Evolutionary conservation across 2,113 vertebrate genomes (phyloP).

Genomic region (Clarias macrocephalus): DNA sequence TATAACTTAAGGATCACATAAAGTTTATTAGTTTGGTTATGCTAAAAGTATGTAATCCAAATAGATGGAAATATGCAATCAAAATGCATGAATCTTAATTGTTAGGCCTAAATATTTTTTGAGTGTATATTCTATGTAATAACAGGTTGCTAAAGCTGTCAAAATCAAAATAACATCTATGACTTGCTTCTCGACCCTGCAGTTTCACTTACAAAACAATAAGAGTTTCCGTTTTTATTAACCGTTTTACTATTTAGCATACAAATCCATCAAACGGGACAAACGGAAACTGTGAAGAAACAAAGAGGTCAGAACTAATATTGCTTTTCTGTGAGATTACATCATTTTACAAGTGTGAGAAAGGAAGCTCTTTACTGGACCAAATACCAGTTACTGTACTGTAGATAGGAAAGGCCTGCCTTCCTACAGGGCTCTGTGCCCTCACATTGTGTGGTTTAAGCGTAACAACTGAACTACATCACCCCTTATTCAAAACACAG

Average conservation of each 20-base stretch:
- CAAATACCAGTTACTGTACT: conserved; percentile 17
- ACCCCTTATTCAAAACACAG: conserved; percentile 34
- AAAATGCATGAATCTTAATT: too few relatives aligned
- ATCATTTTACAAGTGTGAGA: conserved; percentile 40
- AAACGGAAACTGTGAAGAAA: conserved; percentile 30
- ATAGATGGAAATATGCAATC: too few relatives aligned
- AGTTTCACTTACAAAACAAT: conserved; percentile 23
- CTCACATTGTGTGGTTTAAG: conserved; percentile 35
- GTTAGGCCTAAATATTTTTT: too few relatives aligned
- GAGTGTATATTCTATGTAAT: too few relatives aligned
- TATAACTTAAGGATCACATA: too few relatives aligned
- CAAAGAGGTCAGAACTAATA: conserved; percentile 44
- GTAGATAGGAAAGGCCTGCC: conserved; percentile 35
- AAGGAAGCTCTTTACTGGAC: conserved; percentile 33
- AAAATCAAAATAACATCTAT: not conserved
- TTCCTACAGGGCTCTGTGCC: conserved; percentile 37
- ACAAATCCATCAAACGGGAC: conserved; percentile 44
- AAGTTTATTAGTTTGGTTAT: too few relatives aligned
- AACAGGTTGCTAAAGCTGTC: not conserved
- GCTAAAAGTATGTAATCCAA: too few relatives aligned
- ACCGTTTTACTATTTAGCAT: conserved; percentile 25
- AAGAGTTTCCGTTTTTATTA: conserved; percentile 29
- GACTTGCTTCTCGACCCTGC: not conserved
- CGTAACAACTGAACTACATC: conserved; percentile 41
- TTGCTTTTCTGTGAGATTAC: conserved; percentile 19